phyloP scores from a whole-genome alignment of 2,888 invertebrate genomes.

The Lasioglossum figueresi region DNA sequence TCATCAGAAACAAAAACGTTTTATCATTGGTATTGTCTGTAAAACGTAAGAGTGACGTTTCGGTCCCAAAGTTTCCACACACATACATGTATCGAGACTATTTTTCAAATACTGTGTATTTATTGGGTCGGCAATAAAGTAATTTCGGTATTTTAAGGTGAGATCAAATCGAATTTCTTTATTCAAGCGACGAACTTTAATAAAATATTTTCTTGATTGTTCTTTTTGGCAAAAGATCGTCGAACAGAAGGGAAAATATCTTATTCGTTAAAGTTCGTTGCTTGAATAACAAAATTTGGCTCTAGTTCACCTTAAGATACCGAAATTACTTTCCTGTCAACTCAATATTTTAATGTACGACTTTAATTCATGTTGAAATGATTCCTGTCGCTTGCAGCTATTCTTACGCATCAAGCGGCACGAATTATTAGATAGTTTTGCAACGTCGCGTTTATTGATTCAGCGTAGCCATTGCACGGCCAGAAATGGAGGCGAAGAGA shows the following conservation, averaged over 20 bases:
- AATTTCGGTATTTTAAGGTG: too few relatives aligned
- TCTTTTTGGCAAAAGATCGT: too few relatives aligned
- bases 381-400: background rate
- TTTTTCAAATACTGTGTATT: background rate
- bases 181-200: too few relatives aligned
- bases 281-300: too few relatives aligned
- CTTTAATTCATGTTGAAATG: background rate
- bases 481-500: background rate
- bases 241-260: too few relatives aligned
- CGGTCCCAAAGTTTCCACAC: background rate
- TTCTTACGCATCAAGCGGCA: background rate
- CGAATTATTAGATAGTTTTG: background rate
- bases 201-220: too few relatives aligned
- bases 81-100: background rate
- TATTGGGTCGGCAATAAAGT: too few relatives aligned
- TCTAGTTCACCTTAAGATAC: too few relatives aligned
- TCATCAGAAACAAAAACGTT: background rate
- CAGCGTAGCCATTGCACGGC: background rate
- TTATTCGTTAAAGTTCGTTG: too few relatives aligned
- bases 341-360: background rate
- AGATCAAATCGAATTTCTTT: too few relatives aligned
- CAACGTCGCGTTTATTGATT: background rate
- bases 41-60: background rate
- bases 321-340: too few relatives aligned
- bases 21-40: background rate